phyloP scores from a whole-genome alignment of 2,797 vertebrate genomes.

The Schizopygopsis malacanthus region DNA sequence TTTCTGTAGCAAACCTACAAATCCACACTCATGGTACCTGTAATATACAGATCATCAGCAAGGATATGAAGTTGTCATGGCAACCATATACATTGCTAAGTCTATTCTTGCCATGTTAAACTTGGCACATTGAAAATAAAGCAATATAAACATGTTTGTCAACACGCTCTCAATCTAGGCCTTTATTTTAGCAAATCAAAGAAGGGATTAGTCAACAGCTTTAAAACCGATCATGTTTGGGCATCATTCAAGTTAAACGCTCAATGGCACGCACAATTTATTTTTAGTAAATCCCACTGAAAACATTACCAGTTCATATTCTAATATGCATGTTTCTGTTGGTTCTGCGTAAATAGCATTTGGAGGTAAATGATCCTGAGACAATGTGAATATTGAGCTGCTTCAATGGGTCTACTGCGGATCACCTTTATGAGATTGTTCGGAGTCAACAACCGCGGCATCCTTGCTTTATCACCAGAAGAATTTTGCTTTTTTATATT shows the following conservation, averaged over 20 bases:
- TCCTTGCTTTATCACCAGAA: not conserved
- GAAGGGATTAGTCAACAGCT: not conserved
- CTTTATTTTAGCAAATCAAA: not conserved
- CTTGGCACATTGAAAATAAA: not conserved
- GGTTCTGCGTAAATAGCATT: not conserved
- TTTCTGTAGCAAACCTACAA: not conserved
- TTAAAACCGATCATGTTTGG: not conserved
- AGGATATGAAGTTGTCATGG: not conserved
- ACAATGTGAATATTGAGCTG: not conserved
- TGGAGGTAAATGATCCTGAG: not conserved
- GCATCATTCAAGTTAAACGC: not conserved
- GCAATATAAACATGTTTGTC: not conserved
- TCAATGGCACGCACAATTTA: not conserved
- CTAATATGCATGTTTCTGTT: not conserved
- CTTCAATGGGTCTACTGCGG: not conserved
- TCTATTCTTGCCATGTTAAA: not conserved
- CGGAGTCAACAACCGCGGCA: not conserved
- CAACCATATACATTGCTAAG: not conserved
- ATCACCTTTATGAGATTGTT: not conserved
- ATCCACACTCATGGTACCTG: not conserved
- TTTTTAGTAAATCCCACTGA: not conserved
- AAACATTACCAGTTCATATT: not conserved
- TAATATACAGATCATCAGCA: not conserved
- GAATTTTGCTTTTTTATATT: not conserved
- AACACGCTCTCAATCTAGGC: not conserved